These are phyloP conservation scores for Epinephelus awoara DNA, from an alignment of 2,797 vertebrate genomes.

Conservation along the genomic window DNA sequence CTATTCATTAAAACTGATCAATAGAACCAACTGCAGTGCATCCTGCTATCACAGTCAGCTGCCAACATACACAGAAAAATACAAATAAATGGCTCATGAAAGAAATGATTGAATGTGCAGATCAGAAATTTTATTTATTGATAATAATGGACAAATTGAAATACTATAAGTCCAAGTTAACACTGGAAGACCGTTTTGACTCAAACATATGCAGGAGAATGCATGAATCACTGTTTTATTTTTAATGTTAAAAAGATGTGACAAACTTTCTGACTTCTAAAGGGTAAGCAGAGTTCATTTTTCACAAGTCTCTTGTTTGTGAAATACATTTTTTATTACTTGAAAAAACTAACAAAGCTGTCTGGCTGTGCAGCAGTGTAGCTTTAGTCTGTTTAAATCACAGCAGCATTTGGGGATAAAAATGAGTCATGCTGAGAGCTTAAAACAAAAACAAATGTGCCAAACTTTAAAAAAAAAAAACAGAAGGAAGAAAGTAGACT, in stretches of 20 bases:
- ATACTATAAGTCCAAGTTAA: not conserved
- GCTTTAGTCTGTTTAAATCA: constrained; percentile 15
- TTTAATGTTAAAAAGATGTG: not conserved
- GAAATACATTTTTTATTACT: constrained; percentile 5
- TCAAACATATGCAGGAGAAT: not conserved
- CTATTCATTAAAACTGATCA: constrained; percentile 52
- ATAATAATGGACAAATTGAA: not conserved
- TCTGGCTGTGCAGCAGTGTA: not conserved
- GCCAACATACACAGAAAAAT: not conserved
- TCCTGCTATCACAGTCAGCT: constrained; percentile 12
- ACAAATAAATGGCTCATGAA: not conserved
- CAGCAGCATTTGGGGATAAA: constrained; percentile 12
- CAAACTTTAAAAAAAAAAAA: not conserved
- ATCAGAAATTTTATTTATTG: not conserved
- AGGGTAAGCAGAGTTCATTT: not conserved
- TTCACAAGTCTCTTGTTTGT: not conserved
- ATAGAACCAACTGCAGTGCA: constrained; percentile 14
- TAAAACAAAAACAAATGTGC: not conserved
- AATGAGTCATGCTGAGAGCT: constrained; percentile 21
- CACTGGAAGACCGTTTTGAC: not conserved
- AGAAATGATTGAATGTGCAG: not conserved
- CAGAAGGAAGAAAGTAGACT: not conserved
- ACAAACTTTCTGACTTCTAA: not conserved
- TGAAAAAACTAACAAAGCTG: constrained; percentile 9
- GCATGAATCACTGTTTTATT: not conserved